These are phyloP conservation scores for Cygnus buccinator DNA, from an alignment of 2,113 vertebrate species.

Conservation along the genomic window DNA sequence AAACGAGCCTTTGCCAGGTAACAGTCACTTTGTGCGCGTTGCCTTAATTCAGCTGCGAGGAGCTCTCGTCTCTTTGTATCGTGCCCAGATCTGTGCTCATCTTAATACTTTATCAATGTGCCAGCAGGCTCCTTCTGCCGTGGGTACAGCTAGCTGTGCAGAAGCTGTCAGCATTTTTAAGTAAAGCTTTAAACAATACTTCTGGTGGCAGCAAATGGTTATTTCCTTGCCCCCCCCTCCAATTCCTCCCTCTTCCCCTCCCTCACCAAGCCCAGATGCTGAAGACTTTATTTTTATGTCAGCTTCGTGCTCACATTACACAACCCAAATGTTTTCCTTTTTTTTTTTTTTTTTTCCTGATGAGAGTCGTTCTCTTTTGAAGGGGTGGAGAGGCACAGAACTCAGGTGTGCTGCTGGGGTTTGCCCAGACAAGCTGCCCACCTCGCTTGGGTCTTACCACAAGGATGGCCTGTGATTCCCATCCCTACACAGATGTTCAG, in stretches of 20 bases:
- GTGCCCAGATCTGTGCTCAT: background rate
- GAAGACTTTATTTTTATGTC: conserved; percentile 22
- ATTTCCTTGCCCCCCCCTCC: background rate
- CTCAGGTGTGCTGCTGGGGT: background rate
- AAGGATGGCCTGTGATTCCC: background rate
- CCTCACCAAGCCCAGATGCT: background rate
- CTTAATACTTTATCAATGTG: conserved; percentile 58
- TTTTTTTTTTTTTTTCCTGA: background rate
- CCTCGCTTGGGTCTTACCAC: background rate
- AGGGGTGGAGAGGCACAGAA: background rate
- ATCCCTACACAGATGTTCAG: background rate
- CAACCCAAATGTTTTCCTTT: background rate
- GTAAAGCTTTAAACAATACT: conserved; percentile 45
- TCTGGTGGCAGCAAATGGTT: conserved; percentile 9
- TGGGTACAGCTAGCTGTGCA: conserved; percentile 29
- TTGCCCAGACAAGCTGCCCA: background rate
- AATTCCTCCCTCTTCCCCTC: background rate
- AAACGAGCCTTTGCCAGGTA: conserved; percentile 38
- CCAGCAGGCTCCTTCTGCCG: background rate
- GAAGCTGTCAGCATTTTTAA: conserved; percentile 5
- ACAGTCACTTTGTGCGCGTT: accelerated
- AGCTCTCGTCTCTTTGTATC: background rate
- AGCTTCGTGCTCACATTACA: background rate
- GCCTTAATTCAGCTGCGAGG: conserved; percentile 31
- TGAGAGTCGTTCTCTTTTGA: background rate